Conservation (phyloP, 2,888 invertebrate species). For the Nemapogon koenigi region DNA sequence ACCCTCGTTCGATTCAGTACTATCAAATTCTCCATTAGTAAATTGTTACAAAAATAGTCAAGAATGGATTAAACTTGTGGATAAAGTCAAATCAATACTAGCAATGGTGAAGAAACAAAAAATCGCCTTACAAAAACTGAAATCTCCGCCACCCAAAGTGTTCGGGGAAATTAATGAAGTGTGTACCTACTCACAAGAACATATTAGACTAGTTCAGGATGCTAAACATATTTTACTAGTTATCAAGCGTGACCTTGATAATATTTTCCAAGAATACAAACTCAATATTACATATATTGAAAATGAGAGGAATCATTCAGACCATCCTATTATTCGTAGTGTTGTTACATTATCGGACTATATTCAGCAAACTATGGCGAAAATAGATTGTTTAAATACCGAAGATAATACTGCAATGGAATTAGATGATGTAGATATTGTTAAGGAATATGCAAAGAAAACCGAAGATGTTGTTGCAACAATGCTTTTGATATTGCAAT, state of each 20-base stretch:
- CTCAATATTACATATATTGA: constrained; percentile 29
- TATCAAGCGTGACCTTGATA: constrained; percentile 28
- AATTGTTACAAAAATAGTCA: constrained; percentile 43
- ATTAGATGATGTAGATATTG: constrained; percentile 20
- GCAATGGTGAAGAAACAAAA: constrained; percentile 41
- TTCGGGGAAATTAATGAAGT: constrained; percentile 24
- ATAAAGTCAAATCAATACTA: constrained; percentile 34
- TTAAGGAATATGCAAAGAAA: constrained; percentile 19
- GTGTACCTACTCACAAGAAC: constrained; percentile 33
- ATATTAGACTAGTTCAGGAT: constrained; percentile 36
- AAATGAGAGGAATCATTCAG: constrained; percentile 21
- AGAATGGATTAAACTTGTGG: constrained; percentile 39
- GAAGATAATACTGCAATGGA: constrained; percentile 27
- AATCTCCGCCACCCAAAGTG: constrained; percentile 30
- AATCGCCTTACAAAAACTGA: constrained; percentile 34
- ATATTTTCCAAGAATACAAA: constrained; percentile 33
- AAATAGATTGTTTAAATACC: constrained; percentile 27
- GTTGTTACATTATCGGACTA: constrained; percentile 30
- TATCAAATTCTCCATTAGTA: constrained; percentile 41
- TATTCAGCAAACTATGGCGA: constrained; percentile 25
- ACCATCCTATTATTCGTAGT: constrained; percentile 40
- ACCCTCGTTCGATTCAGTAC: constrained; percentile 39
- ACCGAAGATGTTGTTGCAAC: constrained; percentile 44
- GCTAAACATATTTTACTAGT: constrained; percentile 30
- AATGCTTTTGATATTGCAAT: constrained; percentile 36